Conservation (phyloP, 1,140 invertebrate species). For the Scaptomyza hsui region DNA sequence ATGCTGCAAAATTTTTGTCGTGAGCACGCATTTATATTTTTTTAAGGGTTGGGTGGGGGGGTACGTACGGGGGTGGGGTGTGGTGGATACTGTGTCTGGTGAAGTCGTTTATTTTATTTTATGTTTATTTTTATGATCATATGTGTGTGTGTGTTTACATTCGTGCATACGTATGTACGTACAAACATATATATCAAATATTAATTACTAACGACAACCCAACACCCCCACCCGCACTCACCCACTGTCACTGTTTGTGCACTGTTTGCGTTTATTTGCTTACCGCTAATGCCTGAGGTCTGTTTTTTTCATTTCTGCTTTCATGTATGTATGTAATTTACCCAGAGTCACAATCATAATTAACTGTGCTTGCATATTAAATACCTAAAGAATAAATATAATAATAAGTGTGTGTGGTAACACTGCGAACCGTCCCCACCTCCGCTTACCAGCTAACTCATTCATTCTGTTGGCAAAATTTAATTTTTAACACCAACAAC, state of each 20-base stretch:
- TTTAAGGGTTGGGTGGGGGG: not conserved
- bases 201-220: constrained; percentile 43
- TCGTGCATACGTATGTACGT: constrained; percentile 6
- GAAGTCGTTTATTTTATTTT: constrained; percentile 13
- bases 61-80: not conserved
- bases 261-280: constrained; percentile 40
- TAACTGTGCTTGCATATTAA: constrained; percentile 59
- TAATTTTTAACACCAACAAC: constrained; percentile 8
- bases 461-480: constrained; percentile 11
- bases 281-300: constrained; percentile 38
- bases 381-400: constrained; percentile 18
- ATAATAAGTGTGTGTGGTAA: constrained; percentile 3
- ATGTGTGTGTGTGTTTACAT: constrained; percentile 8
- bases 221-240: not conserved
- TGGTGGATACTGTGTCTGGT: constrained; percentile 20
- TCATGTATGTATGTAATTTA: constrained; percentile 27
- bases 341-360: constrained; percentile 57
- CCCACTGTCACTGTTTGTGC: constrained; percentile 6
- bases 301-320: constrained; percentile 19
- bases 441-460: no score
- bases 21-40: constrained; percentile 75
- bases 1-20: constrained; percentile 49
- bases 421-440: not conserved
- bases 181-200: constrained; percentile 38
- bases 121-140: constrained; percentile 42